Percentiles rank a stretch among this genome's conserved stretches.
Conservation (phyloP, 2,113 vertebrate species). For the Chunga burmeisteri region DNA sequence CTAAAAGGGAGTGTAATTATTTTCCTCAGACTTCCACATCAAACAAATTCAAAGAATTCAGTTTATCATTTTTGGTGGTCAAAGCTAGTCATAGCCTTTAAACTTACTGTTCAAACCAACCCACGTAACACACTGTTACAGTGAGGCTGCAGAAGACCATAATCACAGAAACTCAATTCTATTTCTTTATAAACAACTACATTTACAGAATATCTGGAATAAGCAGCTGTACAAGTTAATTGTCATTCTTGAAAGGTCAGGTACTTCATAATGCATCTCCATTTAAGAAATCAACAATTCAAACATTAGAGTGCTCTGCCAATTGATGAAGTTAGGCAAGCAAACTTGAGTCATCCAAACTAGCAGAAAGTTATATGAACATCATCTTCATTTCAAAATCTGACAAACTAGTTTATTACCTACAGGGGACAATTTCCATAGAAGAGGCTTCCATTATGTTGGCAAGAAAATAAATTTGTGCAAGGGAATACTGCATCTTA, state of each 20-base stretch:
- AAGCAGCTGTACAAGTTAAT: conserved; percentile 54
- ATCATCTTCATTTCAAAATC: not conserved
- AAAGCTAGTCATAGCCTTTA: conserved; percentile 7
- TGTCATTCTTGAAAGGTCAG: conserved; percentile 37
- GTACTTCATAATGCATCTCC: conserved; percentile 9
- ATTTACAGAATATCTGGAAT: conserved; percentile 28
- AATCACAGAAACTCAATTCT: not conserved
- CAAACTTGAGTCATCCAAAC: not conserved
- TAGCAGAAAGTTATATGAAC: not conserved
- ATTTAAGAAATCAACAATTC: not conserved
- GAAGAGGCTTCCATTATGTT: not conserved
- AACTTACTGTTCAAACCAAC: not conserved
- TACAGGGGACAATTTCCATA: not conserved
- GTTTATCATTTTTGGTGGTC: not conserved
- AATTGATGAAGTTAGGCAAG: not conserved
- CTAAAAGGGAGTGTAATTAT: not conserved
- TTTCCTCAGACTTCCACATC: not conserved
- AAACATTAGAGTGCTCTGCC: not conserved
- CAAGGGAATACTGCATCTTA: conserved; percentile 38
- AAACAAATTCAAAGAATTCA: not conserved
- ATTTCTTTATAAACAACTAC: not conserved
- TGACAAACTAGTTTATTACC: conserved; percentile 26
- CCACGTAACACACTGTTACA: not conserved
- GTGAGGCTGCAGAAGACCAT: not conserved
- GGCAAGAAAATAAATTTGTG: not conserved